Percentiles rank a stretch among this genome's conserved stretches.
These are phyloP conservation scores for Psix sp. DNA, from an alignment of 1,140 invertebrate genomes.

Conservation along the genomic window DNA sequence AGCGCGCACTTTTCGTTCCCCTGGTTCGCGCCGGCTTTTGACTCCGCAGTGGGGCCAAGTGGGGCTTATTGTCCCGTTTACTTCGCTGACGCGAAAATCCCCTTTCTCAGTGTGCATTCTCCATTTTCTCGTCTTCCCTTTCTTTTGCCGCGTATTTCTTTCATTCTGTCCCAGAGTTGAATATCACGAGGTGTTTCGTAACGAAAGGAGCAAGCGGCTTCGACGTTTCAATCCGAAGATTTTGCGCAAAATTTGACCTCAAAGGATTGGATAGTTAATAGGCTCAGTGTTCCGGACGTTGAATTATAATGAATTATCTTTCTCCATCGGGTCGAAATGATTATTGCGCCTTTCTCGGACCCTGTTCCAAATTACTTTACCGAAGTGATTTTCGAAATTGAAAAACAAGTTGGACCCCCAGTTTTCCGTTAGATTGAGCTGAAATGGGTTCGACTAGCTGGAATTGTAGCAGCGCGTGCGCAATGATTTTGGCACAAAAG, in stretches of 20 bases:
- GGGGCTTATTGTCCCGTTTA: constrained; percentile 29
- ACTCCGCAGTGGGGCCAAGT: constrained; percentile 35
- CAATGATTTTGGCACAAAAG: too few species aligned
- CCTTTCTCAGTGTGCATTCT: constrained; percentile 1
- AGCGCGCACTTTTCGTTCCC: constrained; percentile 23
- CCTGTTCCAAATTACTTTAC: too few species aligned
- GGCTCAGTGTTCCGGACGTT: background rate
- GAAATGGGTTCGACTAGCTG: too few species aligned
- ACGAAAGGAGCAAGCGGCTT: constrained; percentile 7
- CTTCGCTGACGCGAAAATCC: constrained; percentile 23
- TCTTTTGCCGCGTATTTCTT: constrained; percentile 1
- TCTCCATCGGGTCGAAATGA: too few species aligned
- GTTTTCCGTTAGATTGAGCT: too few species aligned
- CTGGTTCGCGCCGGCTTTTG: constrained; percentile 28
- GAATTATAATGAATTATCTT: too few species aligned
- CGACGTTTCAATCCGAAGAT: too few species aligned
- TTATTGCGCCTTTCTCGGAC: too few species aligned
- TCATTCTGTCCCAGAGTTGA: constrained; percentile 4
- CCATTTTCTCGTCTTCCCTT: background rate
- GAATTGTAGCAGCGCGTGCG: too few species aligned
- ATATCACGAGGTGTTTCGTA: constrained; percentile 36
- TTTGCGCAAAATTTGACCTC: constrained; percentile 24
- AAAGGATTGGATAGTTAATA: constrained; percentile 1
- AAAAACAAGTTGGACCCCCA: too few species aligned
- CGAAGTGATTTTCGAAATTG: too few species aligned